Evolutionary conservation across 2,888 invertebrate species (phyloP).

Genomic region (Tenthredo notha): DNA sequence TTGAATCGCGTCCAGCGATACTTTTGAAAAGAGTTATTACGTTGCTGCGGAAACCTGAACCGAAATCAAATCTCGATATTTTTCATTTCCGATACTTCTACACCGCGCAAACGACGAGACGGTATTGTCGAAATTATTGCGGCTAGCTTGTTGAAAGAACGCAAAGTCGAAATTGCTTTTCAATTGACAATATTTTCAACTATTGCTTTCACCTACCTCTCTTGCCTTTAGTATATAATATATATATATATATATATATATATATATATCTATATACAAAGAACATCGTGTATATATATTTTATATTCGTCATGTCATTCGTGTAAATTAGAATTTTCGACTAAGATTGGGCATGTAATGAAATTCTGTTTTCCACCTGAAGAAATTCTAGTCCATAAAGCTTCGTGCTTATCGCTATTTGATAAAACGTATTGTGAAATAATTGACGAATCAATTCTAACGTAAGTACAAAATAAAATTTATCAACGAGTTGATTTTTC

Average conservation of each 20-base stretch:
- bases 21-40: slow-evolving; percentile 39
- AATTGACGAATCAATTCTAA: too few species aligned
- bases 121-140: slow-evolving; percentile 43
- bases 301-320: too few species aligned
- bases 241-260: too few species aligned
- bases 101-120: slow-evolving; percentile 10
- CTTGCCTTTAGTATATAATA: background rate
- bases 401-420: too few species aligned
- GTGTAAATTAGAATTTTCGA: too few species aligned
- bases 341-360: too few species aligned
- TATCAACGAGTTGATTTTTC: too few species aligned
- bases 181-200: slow-evolving; percentile 64
- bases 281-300: background rate
- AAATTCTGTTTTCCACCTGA: too few species aligned
- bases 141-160: slow-evolving; percentile 36
- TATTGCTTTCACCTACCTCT: slow-evolving; percentile 59
- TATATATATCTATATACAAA: background rate
- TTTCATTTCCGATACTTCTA: slow-evolving; percentile 50
- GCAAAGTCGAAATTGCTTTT: slow-evolving; percentile 60
- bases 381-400: too few species aligned
- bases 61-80: slow-evolving; percentile 42
- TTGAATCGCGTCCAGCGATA: slow-evolving; percentile 14
- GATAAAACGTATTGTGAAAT: too few species aligned
- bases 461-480: too few species aligned
- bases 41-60: slow-evolving; percentile 10